These are phyloP conservation scores for Ruditapes philippinarum DNA, from an alignment of 1,140 invertebrate species.

Conservation along the genomic window DNA sequence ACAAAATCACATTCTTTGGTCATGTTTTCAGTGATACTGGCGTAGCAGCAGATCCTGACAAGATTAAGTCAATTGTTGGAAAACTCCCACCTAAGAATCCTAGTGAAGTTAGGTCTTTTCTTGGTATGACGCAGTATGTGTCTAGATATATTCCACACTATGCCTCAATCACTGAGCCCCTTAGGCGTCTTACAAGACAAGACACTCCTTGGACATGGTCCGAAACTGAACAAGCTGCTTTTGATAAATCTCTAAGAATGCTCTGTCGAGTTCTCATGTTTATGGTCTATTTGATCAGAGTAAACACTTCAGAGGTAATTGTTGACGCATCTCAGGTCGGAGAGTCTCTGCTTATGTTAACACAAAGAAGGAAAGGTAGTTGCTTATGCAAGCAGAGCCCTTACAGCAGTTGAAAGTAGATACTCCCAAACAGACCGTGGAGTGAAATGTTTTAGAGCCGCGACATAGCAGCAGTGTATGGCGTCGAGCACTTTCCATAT, in stretches of 20 bases:
- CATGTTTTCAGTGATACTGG: slow-evolving; percentile 45
- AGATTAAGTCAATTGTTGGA: slow-evolving; percentile 14
- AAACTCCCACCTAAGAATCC: neutral
- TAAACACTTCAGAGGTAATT: neutral
- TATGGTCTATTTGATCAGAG: slow-evolving; percentile 39
- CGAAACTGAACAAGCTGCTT: neutral
- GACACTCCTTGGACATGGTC: slow-evolving; percentile 9
- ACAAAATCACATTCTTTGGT: slow-evolving; percentile 56
- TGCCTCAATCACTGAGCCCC: slow-evolving; percentile 32
- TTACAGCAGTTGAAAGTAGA: slow-evolving; percentile 61
- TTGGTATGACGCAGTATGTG: slow-evolving; percentile 60
- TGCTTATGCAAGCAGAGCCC: slow-evolving; percentile 2
- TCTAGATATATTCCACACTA: slow-evolving; percentile 47
- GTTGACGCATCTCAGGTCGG: slow-evolving; percentile 67
- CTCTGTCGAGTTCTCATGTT: slow-evolving; percentile 22
- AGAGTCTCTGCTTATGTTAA: slow-evolving; percentile 70
- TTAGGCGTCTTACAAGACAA: slow-evolving; percentile 5
- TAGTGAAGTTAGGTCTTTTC: slow-evolving; percentile 49
- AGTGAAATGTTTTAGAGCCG: no score
- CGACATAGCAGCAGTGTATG: slow-evolving; percentile 86
- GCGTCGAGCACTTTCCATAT: slow-evolving; percentile 85
- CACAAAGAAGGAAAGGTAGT: slow-evolving; percentile 35
- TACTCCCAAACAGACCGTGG: slow-evolving; percentile 87
- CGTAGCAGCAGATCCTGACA: slow-evolving; percentile 30
- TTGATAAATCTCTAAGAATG: neutral